These are phyloP conservation scores for Sebastes iracundus DNA, from an alignment of 2,797 vertebrate species.

Conservation along the genomic window DNA sequence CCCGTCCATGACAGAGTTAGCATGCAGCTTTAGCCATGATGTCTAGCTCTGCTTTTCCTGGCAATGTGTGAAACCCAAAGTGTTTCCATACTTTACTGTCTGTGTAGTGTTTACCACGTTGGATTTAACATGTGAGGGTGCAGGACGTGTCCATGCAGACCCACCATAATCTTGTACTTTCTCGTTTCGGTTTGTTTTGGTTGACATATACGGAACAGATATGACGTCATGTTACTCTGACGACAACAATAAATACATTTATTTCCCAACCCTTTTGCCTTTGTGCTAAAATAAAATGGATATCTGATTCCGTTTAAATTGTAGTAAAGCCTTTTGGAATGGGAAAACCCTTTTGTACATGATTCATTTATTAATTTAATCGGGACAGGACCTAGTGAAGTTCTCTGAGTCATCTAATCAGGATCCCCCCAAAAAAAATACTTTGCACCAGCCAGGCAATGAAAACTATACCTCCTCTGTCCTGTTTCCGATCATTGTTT, in stretches of 20 bases:
- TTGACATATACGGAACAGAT: too few relatives aligned
- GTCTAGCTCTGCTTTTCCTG: too few relatives aligned
- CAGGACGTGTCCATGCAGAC: too few relatives aligned
- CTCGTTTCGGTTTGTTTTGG: too few relatives aligned
- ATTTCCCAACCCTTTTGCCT: background rate
- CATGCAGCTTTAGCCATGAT: too few relatives aligned
- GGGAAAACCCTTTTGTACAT: background rate
- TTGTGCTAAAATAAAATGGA: background rate
- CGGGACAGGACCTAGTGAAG: background rate
- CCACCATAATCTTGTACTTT: rapidly evolving
- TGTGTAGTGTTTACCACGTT: too few relatives aligned
- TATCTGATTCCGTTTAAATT: background rate
- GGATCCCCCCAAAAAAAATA: background rate
- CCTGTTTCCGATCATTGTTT: slow-evolving; percentile 2
- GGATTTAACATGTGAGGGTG: too few relatives aligned
- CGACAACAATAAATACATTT: too few relatives aligned
- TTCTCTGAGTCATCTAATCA: slow-evolving; percentile 1
- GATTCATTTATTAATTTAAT: slow-evolving; percentile 13
- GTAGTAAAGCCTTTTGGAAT: background rate
- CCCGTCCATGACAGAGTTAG: too few relatives aligned
- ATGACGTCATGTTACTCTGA: too few relatives aligned
- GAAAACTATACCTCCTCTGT: slow-evolving; percentile 1
- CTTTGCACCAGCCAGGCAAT: background rate
- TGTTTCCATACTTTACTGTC: too few relatives aligned
- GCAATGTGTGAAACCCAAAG: too few relatives aligned